Base-by-base conservation (phyloP, 2,113 vertebrate species). In the Chaetops frenatus region DNA sequence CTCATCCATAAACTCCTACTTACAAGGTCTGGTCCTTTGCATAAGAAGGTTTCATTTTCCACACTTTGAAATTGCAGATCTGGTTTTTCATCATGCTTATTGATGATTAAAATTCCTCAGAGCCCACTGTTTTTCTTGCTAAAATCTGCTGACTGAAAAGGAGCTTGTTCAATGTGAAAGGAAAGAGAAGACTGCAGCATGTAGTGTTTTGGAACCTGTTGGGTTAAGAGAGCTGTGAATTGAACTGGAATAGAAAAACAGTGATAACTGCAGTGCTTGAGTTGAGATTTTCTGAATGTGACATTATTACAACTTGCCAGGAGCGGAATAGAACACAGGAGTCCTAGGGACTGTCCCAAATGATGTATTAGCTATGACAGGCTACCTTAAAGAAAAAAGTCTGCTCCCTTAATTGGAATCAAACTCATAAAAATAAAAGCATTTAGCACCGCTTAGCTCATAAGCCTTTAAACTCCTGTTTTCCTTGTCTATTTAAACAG, bases 231-330 rank as follows among this genome's bases (percentile, higher is more conserved):
- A 90, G 42, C 57, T 61, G 45, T 61, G 51, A 92, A 81, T 62
- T 65, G 64, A 93, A 61, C 38, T 64, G 86, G 56, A 81, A 74
- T 60, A 57, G 65, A 89, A 91, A 80, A 87, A n/a, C 23, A 38
- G 72, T 87, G 78, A 69, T 91, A 96, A 96, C 60, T 91, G 27
- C 3, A 1, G 67, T 70, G 76, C 58, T 88, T 40, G 51, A 87
- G 65, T 72, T 96, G 93, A 97, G 28, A 50, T 61, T 95, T 95
- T 97, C 64, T 95, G 28, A 95, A 92, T 92, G 83, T 90, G 84
- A 94, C 73, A 65, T 64, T 90, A 92, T 96, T 92, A 60, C 12
- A 36, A 78, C 22, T 96, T 95, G 84, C 72, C 83, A 64, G 89
- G 81, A 95, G 88, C 40, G 0, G 86, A 94, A 91, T 50, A 95